Base-by-base conservation (phyloP, 2,888 invertebrate genomes). In the Steinernema scapterisci region DNA sequence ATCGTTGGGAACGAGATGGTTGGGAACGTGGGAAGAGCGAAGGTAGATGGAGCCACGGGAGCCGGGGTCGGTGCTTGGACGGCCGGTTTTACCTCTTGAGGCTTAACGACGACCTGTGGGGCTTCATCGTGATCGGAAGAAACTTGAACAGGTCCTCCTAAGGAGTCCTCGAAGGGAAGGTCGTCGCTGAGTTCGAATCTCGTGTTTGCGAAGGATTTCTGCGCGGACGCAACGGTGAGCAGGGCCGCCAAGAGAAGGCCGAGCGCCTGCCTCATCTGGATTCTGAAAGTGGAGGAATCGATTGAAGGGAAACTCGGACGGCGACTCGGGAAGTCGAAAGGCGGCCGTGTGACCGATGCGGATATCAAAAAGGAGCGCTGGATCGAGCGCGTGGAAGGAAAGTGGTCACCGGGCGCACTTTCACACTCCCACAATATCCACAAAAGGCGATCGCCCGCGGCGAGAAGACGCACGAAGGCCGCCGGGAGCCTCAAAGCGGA, bases 81-180 rank as follows among this genome's bases (percentile, higher is more conserved):
- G 13, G 73, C 16, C 23, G 44, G 16, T n/a, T 38, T 73, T 43
- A 9, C 25, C 44, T 27, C 38, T 38, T 38, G 38, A 54, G 23
- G 16, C 73, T 48, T 7, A 21, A 73, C 31, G 44, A n/a, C 38
- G 38, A 21, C 43, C 54, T 73, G 73, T 27, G 52, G 54, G n/a
- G 43, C 23, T 25, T 27, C 43, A 38, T 31, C 25, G 38, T 73
- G 56, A 25, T 38, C 44, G 54, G 73, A 16, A 31, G 63, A 63
- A n/a, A 63, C 31, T 3, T 31, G 1, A 2, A 63, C 63, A 2
- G 27, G 27, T 6, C 63, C 31, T 13, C 54, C 21, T 6, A 52
- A 70, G n/a, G 31, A 21, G 23, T 82, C 83, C 52, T 82, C 83
- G 56, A 75, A 70, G 11, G 83, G 82, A 25, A 83, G 70, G 46